Base-by-base conservation (phyloP, 2,797 vertebrate species). In the Yasuhikotakia modesta region DNA sequence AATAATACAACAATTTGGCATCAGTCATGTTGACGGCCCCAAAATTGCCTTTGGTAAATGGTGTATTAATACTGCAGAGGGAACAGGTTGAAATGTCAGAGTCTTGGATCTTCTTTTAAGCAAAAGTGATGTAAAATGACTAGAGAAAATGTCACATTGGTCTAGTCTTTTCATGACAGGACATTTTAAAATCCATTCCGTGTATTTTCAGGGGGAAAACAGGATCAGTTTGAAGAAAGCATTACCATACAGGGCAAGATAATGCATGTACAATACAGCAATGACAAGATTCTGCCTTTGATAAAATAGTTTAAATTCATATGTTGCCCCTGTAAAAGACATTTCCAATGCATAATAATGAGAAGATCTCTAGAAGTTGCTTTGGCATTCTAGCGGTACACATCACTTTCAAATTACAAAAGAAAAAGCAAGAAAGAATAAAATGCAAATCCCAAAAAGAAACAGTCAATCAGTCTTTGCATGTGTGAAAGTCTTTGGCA, bases 261-360 rank as follows among this genome's bases (percentile, higher is more conserved):
- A 48, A 78, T 78, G 43, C 66, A 69, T 70, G 76, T 65, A 55
- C 68, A 71, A 78, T 65, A 63, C 32, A 70, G 32, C 46, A 70
- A 78, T 71, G 71, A 78, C 67, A 78, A 63, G 76, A 78, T 78
- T 78, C 76, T 63, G 22, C 68, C 68, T 78, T 78, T 78, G 76
- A 78, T 78, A 78, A 71, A 71, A 78, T 71, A 64, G 48, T 71
- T 78, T 71, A 35, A 64, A 71, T 78, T 78, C 76, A 71, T 78
- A 63, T 70, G 57, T 71, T 78, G 58, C 50, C 67, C 19, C 67
- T 19, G 22, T 70, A 39, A 70, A 78, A 71, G 68, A 71, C 76
- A 71, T 64, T 78, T 71, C 58, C 76, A 78, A 78, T 78, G 68
- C 76, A 78, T 78, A 78, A 52, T 71, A 78, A 78, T 78, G 76